These are phyloP conservation scores for Catharus minimus DNA, from an alignment of 2,113 vertebrate species.

Conservation along the genomic window DNA sequence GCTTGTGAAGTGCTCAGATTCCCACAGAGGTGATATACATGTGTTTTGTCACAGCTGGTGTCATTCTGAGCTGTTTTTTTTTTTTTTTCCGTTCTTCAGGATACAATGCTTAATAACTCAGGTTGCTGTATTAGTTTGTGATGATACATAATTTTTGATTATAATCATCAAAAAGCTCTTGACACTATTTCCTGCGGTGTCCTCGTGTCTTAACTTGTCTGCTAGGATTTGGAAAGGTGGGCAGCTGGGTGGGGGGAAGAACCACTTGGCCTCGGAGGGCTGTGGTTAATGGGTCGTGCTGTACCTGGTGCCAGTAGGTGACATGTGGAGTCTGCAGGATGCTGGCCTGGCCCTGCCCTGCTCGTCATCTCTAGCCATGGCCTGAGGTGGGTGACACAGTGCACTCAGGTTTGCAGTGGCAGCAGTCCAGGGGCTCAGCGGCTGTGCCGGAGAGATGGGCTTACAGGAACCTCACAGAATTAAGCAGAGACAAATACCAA, in stretches of 20 bases:
- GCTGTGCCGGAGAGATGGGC: not conserved
- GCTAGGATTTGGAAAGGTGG: not conserved
- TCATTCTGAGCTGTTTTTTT: not conserved
- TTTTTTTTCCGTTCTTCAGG: not conserved
- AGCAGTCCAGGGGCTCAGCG: not conserved
- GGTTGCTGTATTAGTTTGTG: not conserved
- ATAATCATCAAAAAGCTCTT: not conserved
- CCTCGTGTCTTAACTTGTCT: not conserved
- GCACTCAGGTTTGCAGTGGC: not conserved
- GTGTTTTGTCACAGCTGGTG: not conserved
- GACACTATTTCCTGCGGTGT: not conserved
- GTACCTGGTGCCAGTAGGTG: not conserved
- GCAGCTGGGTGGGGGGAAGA: not conserved
- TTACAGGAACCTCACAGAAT: not conserved
- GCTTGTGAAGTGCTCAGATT: not conserved
- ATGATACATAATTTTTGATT: not conserved
- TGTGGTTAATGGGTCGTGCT: not conserved
- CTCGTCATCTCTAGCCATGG: not conserved
- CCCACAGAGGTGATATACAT: rapidly evolving
- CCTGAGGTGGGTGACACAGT: not conserved
- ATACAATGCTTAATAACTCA: not conserved
- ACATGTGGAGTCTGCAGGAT: not conserved
- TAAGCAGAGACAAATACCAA: too few species aligned
- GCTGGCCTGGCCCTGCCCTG: not conserved
- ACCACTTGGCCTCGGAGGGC: not conserved